Evolutionary conservation across 2,113 vertebrate species (phyloP), one percentile per base, ranked within the genome.

Genomic region (Parotia lawesii): DNA sequence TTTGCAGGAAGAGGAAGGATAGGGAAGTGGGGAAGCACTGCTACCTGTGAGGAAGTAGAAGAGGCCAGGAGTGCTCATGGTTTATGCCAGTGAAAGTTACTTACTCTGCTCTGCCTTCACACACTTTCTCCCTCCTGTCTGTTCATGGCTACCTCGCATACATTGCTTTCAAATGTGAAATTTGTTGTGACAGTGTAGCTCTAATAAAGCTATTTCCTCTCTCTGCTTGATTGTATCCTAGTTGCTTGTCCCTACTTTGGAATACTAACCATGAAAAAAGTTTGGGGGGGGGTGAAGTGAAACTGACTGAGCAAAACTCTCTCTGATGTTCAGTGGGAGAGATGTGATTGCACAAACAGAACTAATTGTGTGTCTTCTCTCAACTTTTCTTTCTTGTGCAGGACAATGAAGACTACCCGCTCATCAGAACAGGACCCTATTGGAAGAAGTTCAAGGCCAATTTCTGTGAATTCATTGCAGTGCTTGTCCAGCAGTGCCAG

Each of bases 371-470:
- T 70, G 14, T 86, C 83, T 90, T 58, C 44, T 85, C 44, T 65
- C 47, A 24, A 31, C n/a, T 81, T 35, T 51, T 78, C 37, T 80
- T 62, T 93, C 40, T 54, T 5, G 42, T 81, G n/a, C 47, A 99
- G 98, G 98, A 98, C 76, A 98, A 97, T 50, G 97, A 97, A 45
- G 98, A 99, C 82, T 99, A 99, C 88, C 99, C 99, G 0, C 97
- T 99, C 45, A 97, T 97, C 77, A 98, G 98, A 96, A 83, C 98
- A 7, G 98, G 98, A 37, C 96, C 98, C 2, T 98, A 98, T 3
- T 98, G 98, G 97, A 99, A 98, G 90, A 98, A 98, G 96, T 99
- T 99, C 93, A 98, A 98, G 89, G 96, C 97, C 1, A 98, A 99
- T 96, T 98, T 99, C 96, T 98, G 98, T 62, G 98, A 99, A 90